A percentile compares a stretch with the other conserved stretches of the same genome.
Evolutionary conservation across 2,113 vertebrate species (phyloP).

Genomic region (Siniperca chuatsi): DNA sequence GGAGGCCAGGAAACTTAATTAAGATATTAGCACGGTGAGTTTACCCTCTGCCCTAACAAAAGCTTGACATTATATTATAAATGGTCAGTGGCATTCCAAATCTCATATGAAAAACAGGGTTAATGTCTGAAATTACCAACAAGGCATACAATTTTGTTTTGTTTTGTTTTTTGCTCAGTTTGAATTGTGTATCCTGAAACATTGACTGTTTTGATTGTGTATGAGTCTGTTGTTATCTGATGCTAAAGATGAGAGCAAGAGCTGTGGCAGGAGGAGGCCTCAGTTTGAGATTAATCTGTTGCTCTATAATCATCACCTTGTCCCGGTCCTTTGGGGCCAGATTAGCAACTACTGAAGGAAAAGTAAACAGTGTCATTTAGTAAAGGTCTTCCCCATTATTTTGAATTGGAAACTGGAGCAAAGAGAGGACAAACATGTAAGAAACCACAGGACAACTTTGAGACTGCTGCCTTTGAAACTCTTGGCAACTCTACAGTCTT

Average conservation of each 20-base stretch:
- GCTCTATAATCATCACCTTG: conserved; percentile 80
- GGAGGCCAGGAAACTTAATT: background rate
- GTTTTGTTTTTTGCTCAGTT: background rate
- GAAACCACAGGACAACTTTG: background rate
- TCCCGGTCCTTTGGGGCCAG: conserved; percentile 75
- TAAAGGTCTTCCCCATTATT: background rate
- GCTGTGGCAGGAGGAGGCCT: conserved; percentile 58
- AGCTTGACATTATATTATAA: background rate
- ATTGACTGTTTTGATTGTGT: background rate
- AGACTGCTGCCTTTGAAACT: too few species aligned
- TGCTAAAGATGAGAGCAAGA: conserved; percentile 70
- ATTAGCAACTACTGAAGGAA: conserved; percentile 68
- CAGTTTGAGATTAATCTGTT: conserved; percentile 74
- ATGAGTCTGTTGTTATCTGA: conserved; percentile 63
- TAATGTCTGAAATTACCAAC: background rate
- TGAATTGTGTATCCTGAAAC: background rate
- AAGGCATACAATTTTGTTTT: background rate
- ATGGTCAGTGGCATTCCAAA: background rate
- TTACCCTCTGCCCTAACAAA: background rate
- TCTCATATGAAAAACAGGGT: background rate
- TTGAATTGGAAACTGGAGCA: background rate
- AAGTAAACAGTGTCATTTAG: background rate
- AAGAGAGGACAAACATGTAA: background rate
- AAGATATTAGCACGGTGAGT: background rate
- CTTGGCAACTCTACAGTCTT: too few species aligned